Evolutionary conservation across 2,888 invertebrate species (phyloP).

Genomic region (Sussaba pulchella): DNA sequence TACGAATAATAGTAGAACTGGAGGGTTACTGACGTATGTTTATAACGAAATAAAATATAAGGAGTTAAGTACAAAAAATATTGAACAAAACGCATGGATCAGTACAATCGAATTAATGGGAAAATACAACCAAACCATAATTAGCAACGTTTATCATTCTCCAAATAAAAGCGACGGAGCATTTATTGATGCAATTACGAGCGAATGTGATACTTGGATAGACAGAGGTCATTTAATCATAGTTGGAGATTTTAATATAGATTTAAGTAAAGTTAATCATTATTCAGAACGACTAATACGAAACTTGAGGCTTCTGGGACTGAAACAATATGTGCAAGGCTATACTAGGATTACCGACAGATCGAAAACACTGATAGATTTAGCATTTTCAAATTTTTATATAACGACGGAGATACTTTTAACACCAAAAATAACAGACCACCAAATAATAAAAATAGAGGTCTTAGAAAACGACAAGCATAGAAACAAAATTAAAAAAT

Average conservation of each 20-base stretch:
- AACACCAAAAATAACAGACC: constrained; percentile 41
- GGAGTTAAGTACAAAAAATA: constrained; percentile 23
- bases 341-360: constrained; percentile 37
- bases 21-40: constrained; percentile 54
- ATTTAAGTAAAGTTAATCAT: constrained; percentile 19
- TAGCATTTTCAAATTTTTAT: constrained; percentile 49
- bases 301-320: constrained; percentile 30
- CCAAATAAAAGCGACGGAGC: constrained; percentile 46
- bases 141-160: constrained; percentile 50
- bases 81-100: constrained; percentile 27
- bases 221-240: constrained; percentile 34
- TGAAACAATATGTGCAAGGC: constrained; percentile 51
- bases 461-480: too few relatives aligned
- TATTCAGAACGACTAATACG: constrained; percentile 45
- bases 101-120: constrained; percentile 26
- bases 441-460: constrained; percentile 12
- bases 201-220: background rate
- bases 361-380: constrained; percentile 47
- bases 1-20: constrained; percentile 52
- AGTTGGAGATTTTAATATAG: constrained; percentile 53
- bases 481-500: too few relatives aligned
- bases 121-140: constrained; percentile 43
- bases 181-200: constrained; percentile 35
- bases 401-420: constrained; percentile 11
- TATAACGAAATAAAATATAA: constrained; percentile 29